Percentiles rank a stretch among this genome's conserved stretches.
These are phyloP conservation scores for Momotus momota DNA, from an alignment of 2,797 vertebrate species.

Conservation along the genomic window DNA sequence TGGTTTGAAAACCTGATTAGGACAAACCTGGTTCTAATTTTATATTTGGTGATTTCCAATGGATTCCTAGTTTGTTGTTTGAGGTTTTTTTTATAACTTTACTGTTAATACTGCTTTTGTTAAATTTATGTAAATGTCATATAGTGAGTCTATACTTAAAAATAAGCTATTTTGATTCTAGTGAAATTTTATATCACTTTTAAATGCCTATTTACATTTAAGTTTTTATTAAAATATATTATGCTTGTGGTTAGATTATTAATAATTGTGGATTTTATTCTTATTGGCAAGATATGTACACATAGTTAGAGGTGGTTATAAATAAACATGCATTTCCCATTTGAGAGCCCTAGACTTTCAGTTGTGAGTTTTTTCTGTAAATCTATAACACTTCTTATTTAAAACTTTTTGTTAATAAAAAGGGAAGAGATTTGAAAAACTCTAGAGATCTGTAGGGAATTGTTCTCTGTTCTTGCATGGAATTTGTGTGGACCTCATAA, in stretches of 20 bases:
- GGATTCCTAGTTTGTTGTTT: neutral
- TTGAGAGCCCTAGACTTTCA: neutral
- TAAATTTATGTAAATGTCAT: neutral
- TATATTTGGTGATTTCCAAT: neutral
- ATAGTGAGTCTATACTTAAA: neutral
- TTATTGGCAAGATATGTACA: neutral
- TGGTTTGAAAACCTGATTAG: neutral
- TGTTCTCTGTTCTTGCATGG: neutral
- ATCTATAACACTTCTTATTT: neutral
- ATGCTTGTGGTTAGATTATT: neutral
- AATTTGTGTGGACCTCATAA: neutral
- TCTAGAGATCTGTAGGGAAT: neutral
- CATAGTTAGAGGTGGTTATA: neutral
- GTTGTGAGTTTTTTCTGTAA: neutral
- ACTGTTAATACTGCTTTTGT: neutral
- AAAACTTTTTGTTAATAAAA: neutral
- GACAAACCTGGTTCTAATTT: neutral
- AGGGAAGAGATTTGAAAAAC: neutral
- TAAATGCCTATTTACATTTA: neutral
- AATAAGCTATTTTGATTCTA: neutral
- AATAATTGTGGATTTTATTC: neutral
- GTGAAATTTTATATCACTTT: neutral
- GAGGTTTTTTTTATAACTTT: neutral
- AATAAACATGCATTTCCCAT: neutral
- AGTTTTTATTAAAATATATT: neutral